phyloP scores from a whole-genome alignment of 2,113 vertebrate genomes.

The Sminthopsis crassicaudata region DNA sequence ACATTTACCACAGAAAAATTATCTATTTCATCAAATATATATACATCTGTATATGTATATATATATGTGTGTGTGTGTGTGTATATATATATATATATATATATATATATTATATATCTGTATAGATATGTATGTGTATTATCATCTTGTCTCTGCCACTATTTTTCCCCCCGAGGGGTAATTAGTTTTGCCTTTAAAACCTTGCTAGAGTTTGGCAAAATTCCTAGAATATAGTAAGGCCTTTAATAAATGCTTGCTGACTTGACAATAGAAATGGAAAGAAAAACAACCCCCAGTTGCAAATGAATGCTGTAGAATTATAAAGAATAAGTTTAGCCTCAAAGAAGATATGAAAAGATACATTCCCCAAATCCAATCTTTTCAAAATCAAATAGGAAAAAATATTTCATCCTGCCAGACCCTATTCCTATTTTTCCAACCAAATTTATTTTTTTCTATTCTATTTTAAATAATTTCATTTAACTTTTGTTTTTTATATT shows the following conservation, averaged over 20 bases:
- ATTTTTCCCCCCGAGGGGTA: neutral
- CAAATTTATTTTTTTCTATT: neutral
- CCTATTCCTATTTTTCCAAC: neutral
- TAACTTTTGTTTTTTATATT: neutral
- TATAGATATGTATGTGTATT: no score
- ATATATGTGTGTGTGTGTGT: no score
- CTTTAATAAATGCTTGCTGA: neutral
- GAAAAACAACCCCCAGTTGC: neutral
- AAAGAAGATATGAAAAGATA: neutral
- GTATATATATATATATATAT: no score
- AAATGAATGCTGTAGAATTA: neutral
- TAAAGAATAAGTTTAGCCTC: neutral
- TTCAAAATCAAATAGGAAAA: neutral
- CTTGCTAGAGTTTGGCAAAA: neutral
- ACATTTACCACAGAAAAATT: no score
- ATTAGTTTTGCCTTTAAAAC: neutral
- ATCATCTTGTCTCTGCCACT: neutral
- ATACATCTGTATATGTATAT: no score
- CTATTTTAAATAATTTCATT: neutral
- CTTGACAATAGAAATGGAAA: neutral
- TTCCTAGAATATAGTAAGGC: neutral
- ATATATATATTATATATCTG: no score
- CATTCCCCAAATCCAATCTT: neutral
- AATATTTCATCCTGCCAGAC: neutral
- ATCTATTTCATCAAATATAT: no score